Conservation (phyloP, 2,113 vertebrate species). For the Noturus placidus region DNA sequence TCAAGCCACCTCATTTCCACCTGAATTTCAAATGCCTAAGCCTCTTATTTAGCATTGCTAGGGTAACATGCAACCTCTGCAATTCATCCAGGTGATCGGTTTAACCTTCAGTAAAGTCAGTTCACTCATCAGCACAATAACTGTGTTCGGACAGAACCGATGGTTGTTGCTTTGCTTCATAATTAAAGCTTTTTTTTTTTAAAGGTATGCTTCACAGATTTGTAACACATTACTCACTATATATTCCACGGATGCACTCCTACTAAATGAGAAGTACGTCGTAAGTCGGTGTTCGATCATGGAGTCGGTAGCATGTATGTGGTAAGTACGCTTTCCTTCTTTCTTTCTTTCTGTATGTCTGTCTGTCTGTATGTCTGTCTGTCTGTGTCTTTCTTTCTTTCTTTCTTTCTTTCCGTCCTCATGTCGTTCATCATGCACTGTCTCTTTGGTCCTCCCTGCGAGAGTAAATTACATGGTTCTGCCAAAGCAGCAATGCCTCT, state of each 20-base stretch:
- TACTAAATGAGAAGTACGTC: background rate
- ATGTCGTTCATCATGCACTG: constrained; percentile 41
- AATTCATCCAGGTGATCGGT: constrained; percentile 72
- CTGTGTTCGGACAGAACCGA: constrained; percentile 16
- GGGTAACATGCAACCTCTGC: constrained; percentile 80
- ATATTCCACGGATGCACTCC: no score
- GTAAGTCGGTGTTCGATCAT: background rate
- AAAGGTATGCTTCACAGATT: background rate
- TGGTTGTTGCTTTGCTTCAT: background rate
- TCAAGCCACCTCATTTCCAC: constrained; percentile 90
- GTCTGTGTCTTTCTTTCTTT: background rate
- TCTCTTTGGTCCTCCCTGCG: constrained; percentile 24
- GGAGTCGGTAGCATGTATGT: background rate
- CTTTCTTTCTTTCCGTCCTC: constrained; percentile 23
- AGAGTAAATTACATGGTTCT: constrained; percentile 90
- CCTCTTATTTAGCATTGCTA: constrained; percentile 85
- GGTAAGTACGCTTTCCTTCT: background rate
- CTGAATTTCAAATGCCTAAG: constrained; percentile 89
- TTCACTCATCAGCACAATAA: constrained; percentile 33
- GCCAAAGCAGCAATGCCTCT: constrained; percentile 83
- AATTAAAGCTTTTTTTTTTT: constrained; percentile 14
- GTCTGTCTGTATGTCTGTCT: no score
- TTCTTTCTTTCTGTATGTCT: constrained; percentile 27
- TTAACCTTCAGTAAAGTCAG: constrained; percentile 56
- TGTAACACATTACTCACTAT: background rate